Conservation (phyloP, 2,797 vertebrate species). For the Melanotaenia boesemani region DNA sequence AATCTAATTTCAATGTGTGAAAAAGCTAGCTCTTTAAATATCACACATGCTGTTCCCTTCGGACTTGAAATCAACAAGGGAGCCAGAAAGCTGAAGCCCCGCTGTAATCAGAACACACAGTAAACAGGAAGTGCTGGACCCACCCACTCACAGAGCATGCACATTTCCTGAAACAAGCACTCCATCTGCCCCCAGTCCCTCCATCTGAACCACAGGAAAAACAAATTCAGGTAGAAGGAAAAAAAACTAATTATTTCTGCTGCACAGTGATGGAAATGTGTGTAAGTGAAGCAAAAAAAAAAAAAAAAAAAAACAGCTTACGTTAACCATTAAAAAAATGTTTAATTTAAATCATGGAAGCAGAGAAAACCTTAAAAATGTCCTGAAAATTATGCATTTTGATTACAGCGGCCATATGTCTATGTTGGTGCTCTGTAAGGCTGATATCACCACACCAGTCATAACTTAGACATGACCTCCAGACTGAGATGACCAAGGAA, state of each 20-base stretch:
- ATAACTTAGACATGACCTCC: not conserved
- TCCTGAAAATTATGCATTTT: not conserved
- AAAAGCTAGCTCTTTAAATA: not conserved
- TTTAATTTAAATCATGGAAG: not conserved
- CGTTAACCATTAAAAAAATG: not conserved
- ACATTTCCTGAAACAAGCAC: constrained; percentile 40
- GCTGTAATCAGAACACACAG: constrained; percentile 25
- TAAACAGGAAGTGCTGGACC: constrained; percentile 65
- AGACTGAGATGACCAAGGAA: not conserved
- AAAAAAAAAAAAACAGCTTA: fast-evolving
- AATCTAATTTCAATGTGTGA: constrained; percentile 1
- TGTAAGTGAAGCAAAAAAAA: not conserved
- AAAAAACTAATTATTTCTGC: not conserved
- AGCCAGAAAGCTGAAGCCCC: constrained; percentile 16
- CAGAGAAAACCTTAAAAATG: not conserved
- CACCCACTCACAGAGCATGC: constrained; percentile 29
- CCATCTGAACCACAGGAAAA: not conserved
- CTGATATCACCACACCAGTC: not conserved
- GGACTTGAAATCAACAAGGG: constrained; percentile 20
- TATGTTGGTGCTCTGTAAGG: too few species aligned
- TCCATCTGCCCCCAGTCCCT: not conserved
- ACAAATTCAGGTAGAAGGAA: not conserved
- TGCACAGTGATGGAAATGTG: not conserved
- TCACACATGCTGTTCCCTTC: not conserved
- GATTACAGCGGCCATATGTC: too few species aligned